Evolutionary conservation across 2,888 invertebrate species (phyloP), one percentile per base, ranked within the genome.

Genomic region (Agonopterix heracliana): DNA sequence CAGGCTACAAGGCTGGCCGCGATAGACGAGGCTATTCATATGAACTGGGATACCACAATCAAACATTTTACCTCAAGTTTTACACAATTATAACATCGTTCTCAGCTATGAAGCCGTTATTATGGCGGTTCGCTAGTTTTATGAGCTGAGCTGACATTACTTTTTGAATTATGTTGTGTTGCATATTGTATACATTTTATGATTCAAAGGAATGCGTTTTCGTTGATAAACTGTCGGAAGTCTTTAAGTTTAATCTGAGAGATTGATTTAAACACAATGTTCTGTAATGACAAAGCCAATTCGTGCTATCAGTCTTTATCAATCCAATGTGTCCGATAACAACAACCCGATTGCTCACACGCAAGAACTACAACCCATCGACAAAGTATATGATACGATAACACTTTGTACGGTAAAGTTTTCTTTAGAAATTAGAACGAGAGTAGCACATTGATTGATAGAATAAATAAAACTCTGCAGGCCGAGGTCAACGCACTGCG

Each of bases 401-500:
- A 14, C 38, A 38, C 38, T 10, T 38, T 10, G 38, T 38, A 38
- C n/a, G 5, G 26, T 26, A 26, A 38, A 38, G 38, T n/a, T 38
- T 38, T 38, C 10, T 38, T n/a, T 38, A 9, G 38, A 38, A n/a
- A 38, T 26, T 17, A 10, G 11, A 42, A 14, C 38, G 46, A 50
- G 45, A 46, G 50, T 44, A 49, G 36, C 45, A 34, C 42, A 46
- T 48, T 53, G 54, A 53, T 55, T 53, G 53, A 51, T 50, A 43
- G 46, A 48, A 49, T 43, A 45, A 48, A 48, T 41, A 12, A n/a
- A 13, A 41, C 41, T 11, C 55, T 64, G 54, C 61, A 54, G 59
- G 63, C 57, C 49, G 60, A 58, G 82, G 78, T 81, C 81, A 76
- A 72, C 72, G 81, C 60, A 70, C 81, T 55, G 70, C 75, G 68